Base-by-base conservation (phyloP, 2,888 invertebrate genomes). In the Drosophila atripex region DNA sequence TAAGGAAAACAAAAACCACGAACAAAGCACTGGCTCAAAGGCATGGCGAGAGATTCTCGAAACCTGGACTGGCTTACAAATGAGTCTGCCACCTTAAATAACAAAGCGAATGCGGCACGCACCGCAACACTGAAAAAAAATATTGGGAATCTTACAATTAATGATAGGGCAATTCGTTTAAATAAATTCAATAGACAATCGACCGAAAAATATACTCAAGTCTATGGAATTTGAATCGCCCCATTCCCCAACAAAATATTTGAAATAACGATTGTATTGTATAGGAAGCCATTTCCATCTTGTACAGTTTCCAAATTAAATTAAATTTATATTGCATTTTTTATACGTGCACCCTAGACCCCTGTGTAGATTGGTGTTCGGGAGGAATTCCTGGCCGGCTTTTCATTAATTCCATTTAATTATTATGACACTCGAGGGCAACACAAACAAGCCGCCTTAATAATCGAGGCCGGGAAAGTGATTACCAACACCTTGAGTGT, bases 361-460 rank as follows among this genome's bases (percentile, higher is more conserved):
- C 1, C n/a, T n/a, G 1, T 32, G 32, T n/a, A 35, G n/a, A n/a
- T 6, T 43, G 21, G 55, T 56, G 63, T 32, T 38, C 52, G 47
- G 43, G 47, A 71, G 53, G 72, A 71, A 63, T 71, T 71, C 53
- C 64, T 56, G 52, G 32, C 43, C 56, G 52, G 49, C 39, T 49
- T 18, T 72, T 54, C 43, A 71, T 54, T 63, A 53, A 57, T 72
- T 71, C 61, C 53, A 55, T 71, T 71, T 71, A 71, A 71, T 71
- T 71, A 72, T 71, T 71, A 57, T 57, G 71, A 56, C 72, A 63
- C 72, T 53, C 28, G 57, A 71, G 70, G 71, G 54, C 61, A 46
- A 8, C 43, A 25, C 71, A 28, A n/a, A 50, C 53, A 32, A 43
- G 21, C 30, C 18, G 43, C 43, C 53, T 70, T 53, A 43, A 58